Evolutionary conservation across 2,797 vertebrate species (phyloP).

Genomic region (Psittacula derbiana): DNA sequence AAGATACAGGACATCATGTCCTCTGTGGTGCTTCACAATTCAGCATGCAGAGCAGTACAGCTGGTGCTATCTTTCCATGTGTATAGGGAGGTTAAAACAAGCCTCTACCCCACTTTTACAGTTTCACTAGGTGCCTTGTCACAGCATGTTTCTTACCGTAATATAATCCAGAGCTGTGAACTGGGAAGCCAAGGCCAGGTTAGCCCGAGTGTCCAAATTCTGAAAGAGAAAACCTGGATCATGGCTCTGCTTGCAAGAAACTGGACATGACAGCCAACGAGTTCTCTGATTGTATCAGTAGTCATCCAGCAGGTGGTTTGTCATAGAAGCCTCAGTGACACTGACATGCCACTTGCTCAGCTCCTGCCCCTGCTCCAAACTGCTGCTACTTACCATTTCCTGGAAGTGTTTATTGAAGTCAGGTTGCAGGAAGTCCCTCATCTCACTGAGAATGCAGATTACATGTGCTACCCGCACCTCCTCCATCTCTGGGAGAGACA

Average conservation of each 20-base stretch:
- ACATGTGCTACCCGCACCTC: conserved; percentile 38
- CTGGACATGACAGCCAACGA: neutral
- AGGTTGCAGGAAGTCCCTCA: conserved; percentile 66
- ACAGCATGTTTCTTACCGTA: conserved; percentile 37
- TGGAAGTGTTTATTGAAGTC: conserved; percentile 68
- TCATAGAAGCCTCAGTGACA: neutral
- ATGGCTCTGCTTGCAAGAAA: neutral
- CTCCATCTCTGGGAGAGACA: conserved; percentile 67
- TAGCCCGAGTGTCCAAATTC: conserved; percentile 67
- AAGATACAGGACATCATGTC: neutral
- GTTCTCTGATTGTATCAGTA: neutral
- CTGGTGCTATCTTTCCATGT: rapidly evolving
- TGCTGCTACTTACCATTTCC: conserved; percentile 57
- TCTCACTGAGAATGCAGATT: conserved; percentile 68
- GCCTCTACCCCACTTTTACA: neutral
- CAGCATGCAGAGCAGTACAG: neutral
- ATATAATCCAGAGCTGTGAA: conserved; percentile 71
- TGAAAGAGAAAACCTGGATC: conserved; percentile 5
- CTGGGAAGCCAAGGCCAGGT: conserved; percentile 58
- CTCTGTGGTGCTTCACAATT: neutral
- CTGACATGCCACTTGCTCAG: neutral
- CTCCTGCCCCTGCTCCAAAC: neutral
- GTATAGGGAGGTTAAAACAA: neutral
- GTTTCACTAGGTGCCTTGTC: neutral
- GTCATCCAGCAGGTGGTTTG: neutral